These are phyloP conservation scores for Nomia melanderi DNA, from an alignment of 1,140 invertebrate species.

Conservation along the genomic window DNA sequence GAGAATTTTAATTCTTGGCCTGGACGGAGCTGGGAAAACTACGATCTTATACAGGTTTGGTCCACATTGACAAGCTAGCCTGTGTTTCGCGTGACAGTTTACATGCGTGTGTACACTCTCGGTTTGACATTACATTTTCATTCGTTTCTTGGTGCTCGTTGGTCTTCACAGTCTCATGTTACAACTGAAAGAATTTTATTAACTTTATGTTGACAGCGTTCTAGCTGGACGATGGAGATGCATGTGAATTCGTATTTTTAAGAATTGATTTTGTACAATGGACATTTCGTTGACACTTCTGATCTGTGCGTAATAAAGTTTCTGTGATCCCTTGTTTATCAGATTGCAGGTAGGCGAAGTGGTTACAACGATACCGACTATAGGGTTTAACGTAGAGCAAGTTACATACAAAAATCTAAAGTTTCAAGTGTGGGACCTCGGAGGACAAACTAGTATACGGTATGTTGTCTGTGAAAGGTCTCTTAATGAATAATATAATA, in stretches of 20 bases:
- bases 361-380: conserved; percentile 99
- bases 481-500: not conserved
- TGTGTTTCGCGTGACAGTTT: conserved; percentile 37
- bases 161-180: no score
- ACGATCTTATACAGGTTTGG: conserved; percentile 95
- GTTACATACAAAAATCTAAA: conserved; percentile 97
- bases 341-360: conserved; percentile 99
- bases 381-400: conserved; percentile 99
- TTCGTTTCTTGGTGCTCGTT: not conserved
- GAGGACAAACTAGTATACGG: conserved; percentile 97
- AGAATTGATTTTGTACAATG: no score
- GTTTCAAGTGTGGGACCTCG: conserved; percentile 99
- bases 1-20: conserved; percentile 97
- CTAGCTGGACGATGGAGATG: no score
- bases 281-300: not conserved
- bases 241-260: no score
- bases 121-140: not conserved
- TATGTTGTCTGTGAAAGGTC: conserved; percentile 65
- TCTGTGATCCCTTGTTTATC: conserved; percentile 17
- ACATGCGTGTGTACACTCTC: not conserved
- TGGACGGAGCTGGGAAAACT: conserved; percentile 99
- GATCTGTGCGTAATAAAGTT: not conserved
- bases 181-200: not conserved
- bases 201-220: no score
- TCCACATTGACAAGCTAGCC: conserved; percentile 44